A percentile compares a stretch with the other conserved stretches of the same genome.
Evolutionary conservation across 1,140 invertebrate genomes (phyloP).

Genomic region (Bacillus rossius): DNA sequence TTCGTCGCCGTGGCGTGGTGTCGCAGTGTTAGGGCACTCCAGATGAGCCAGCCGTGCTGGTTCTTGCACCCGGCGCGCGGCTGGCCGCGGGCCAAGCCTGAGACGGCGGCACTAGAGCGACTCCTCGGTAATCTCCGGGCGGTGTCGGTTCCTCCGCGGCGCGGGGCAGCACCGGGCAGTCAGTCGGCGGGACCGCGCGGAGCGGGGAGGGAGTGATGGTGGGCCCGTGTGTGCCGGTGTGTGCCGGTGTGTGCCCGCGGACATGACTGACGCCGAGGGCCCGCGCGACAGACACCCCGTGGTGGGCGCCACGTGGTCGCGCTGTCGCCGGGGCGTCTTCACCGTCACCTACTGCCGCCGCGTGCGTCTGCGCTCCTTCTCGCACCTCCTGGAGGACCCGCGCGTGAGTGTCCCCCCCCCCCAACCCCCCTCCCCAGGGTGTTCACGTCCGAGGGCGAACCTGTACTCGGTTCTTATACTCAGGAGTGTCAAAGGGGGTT

Average conservation of each 20-base stretch:
- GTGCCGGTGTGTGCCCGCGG: not conserved
- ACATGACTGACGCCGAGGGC: not conserved
- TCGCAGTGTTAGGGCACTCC: not conserved
- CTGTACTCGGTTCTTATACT: no score
- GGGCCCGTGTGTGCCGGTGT: slow-evolving; percentile 15
- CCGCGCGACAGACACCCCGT: slow-evolving; percentile 4
- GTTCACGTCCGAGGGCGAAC: no score
- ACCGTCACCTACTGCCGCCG: slow-evolving; percentile 17
- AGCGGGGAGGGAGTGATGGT: not conserved
- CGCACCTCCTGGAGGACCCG: slow-evolving; percentile 18
- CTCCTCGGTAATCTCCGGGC: not conserved
- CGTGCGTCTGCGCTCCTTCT: slow-evolving; percentile 18
- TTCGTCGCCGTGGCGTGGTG: no score
- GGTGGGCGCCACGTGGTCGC: slow-evolving; percentile 4
- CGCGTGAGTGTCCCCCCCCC: slow-evolving; percentile 3
- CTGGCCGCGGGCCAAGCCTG: not conserved
- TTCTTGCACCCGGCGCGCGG: not conserved
- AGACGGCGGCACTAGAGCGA: not conserved
- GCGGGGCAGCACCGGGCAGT: not conserved
- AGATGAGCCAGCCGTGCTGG: not conserved
- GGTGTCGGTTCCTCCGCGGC: not conserved
- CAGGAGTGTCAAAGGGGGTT: no score
- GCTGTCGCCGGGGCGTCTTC: slow-evolving; percentile 2
- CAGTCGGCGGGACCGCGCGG: not conserved
- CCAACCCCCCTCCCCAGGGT: no score